phyloP scores from a whole-genome alignment of 2,113 vertebrate species.

The Panthera uncia region DNA sequence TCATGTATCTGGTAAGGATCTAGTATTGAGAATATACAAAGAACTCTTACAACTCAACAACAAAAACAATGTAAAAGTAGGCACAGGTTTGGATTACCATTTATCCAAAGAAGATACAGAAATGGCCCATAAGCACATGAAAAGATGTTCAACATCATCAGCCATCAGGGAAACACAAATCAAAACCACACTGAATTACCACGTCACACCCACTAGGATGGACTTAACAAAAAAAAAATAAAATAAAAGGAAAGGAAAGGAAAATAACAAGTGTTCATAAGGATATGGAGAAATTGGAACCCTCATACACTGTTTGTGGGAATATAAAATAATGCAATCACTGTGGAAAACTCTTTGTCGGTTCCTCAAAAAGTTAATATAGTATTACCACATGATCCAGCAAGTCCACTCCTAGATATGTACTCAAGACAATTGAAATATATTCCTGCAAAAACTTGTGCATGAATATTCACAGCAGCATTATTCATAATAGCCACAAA shows the following conservation, averaged over 20 bases:
- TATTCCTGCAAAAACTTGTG: not conserved
- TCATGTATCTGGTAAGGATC: not conserved
- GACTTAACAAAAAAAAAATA: not conserved
- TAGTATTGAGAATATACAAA: not conserved
- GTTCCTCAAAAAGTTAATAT: not conserved
- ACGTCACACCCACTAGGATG: not conserved
- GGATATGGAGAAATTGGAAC: not conserved
- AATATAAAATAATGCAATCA: not conserved
- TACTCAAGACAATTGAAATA: not conserved
- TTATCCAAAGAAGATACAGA: not conserved
- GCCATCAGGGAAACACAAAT: not conserved
- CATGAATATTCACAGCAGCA: not conserved
- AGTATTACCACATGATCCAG: not conserved
- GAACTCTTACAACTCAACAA: not conserved
- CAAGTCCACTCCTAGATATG: not conserved
- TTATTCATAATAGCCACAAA: not conserved
- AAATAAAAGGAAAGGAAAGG: not conserved
- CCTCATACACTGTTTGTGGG: not conserved
- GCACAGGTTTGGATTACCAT: not conserved
- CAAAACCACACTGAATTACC: not conserved
- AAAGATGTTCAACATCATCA: not conserved
- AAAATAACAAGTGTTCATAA: not conserved
- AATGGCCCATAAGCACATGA: not conserved
- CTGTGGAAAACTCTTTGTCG: not conserved
- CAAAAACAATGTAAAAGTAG: not conserved